Conservation (phyloP, 2,888 invertebrate species). For the Phortica okadai region DNA sequence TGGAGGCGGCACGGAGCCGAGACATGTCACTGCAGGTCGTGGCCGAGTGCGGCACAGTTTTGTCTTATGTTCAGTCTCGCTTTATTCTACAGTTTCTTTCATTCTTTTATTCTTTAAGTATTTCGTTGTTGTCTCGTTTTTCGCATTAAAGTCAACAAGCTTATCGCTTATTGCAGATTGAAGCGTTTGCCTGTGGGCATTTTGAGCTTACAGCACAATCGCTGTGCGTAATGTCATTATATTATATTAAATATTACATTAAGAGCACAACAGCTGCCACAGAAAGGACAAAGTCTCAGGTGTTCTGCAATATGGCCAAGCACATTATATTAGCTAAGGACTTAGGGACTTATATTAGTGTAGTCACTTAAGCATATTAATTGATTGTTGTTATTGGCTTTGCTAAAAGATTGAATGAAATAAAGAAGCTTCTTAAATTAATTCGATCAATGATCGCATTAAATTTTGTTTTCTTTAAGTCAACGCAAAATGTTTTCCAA, state of each 20-base stretch:
- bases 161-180: slow-evolving; percentile 46
- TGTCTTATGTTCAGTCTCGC: background rate
- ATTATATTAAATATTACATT: background rate
- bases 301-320: background rate
- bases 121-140: slow-evolving; percentile 12
- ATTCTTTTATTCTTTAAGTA: slow-evolving; percentile 28
- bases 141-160: slow-evolving; percentile 58
- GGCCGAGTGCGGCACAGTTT: background rate
- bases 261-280: background rate
- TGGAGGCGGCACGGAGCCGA: background rate
- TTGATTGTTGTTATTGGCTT: no score
- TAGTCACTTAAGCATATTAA: no score
- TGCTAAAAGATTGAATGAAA: no score
- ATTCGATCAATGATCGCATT: no score
- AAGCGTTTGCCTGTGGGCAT: slow-evolving; percentile 6
- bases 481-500: no score
- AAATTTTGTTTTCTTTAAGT: no score
- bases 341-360: no score
- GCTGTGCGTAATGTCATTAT: background rate
- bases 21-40: background rate
- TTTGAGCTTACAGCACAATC: background rate
- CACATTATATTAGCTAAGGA: background rate
- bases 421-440: no score
- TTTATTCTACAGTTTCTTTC: background rate
- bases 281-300: background rate